Evolutionary conservation across 2,888 invertebrate species (phyloP).

Genomic region (Argyresthia albistria): DNA sequence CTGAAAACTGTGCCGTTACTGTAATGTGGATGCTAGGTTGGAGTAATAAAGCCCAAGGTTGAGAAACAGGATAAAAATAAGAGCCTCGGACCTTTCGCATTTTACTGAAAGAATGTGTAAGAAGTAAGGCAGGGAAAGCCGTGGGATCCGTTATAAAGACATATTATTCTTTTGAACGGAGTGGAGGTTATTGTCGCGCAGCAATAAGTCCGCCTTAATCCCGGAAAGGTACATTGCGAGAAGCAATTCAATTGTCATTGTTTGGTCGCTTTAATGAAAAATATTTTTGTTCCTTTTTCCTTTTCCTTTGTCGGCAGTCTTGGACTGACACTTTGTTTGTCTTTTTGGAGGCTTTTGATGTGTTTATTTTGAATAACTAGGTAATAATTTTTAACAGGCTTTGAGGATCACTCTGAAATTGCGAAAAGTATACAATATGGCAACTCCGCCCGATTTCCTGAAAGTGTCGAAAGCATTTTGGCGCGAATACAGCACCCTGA

Average conservation of each 20-base stretch:
- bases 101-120: slow-evolving; percentile 66
- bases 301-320: slow-evolving; percentile 3
- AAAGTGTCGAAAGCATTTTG: slow-evolving; percentile 53
- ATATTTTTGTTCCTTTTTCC: slow-evolving; percentile 44
- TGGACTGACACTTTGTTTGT: too few relatives aligned
- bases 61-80: slow-evolving; percentile 12
- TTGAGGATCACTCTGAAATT: not conserved
- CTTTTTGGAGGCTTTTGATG: too few relatives aligned
- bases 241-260: slow-evolving; percentile 57
- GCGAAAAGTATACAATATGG: not conserved
- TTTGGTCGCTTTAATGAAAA: slow-evolving; percentile 65
- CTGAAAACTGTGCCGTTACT: slow-evolving; percentile 19
- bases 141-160: slow-evolving; percentile 66
- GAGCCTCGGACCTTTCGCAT: slow-evolving; percentile 47
- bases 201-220: slow-evolving; percentile 61
- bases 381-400: not conserved
- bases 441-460: slow-evolving; percentile 23
- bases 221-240: slow-evolving; percentile 41
- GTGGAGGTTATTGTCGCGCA: slow-evolving; percentile 46
- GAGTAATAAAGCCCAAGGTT: slow-evolving; percentile 21
- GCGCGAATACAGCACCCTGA: slow-evolving; percentile 25
- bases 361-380: not conserved
- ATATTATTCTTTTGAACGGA: slow-evolving; percentile 68
- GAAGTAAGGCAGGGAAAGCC: slow-evolving; percentile 62
- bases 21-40: slow-evolving; percentile 15